Evolutionary conservation across 2,113 vertebrate genomes (phyloP).

Genomic region (Tragelaphus buxtoni): DNA sequence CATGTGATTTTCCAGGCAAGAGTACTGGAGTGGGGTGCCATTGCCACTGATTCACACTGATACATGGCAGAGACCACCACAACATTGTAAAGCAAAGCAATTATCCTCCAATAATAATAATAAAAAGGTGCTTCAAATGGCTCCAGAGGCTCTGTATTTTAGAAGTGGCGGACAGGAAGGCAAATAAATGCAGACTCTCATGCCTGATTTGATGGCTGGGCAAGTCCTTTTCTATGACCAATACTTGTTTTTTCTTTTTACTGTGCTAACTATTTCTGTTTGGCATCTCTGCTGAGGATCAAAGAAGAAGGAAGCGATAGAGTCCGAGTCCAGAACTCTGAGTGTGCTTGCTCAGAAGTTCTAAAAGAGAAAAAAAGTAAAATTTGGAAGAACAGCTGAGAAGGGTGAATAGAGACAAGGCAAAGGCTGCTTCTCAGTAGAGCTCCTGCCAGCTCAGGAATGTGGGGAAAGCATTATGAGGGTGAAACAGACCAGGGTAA

Average conservation of each 20-base stretch:
- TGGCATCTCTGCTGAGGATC: background rate
- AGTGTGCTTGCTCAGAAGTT: background rate
- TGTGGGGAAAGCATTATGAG: background rate
- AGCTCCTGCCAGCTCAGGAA: background rate
- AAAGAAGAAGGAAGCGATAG: background rate
- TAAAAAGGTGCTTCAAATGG: rapidly evolving
- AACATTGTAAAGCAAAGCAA: background rate
- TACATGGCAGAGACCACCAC: background rate
- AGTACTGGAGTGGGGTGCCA: no score
- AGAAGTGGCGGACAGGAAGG: background rate
- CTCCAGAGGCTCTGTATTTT: background rate
- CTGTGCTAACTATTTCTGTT: background rate
- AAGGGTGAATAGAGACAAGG: background rate
- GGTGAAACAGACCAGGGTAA: background rate
- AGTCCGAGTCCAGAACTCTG: background rate
- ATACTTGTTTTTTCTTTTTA: background rate
- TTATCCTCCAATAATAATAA: background rate
- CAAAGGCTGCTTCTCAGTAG: background rate
- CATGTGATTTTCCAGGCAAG: no score
- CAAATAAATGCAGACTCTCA: background rate
- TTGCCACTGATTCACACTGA: background rate
- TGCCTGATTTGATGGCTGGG: background rate
- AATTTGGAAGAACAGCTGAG: background rate
- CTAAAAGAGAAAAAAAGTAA: background rate
- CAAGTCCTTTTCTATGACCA: background rate